Conservation (phyloP, 2,888 invertebrate species). For the Caenorhabditis sp. region DNA sequence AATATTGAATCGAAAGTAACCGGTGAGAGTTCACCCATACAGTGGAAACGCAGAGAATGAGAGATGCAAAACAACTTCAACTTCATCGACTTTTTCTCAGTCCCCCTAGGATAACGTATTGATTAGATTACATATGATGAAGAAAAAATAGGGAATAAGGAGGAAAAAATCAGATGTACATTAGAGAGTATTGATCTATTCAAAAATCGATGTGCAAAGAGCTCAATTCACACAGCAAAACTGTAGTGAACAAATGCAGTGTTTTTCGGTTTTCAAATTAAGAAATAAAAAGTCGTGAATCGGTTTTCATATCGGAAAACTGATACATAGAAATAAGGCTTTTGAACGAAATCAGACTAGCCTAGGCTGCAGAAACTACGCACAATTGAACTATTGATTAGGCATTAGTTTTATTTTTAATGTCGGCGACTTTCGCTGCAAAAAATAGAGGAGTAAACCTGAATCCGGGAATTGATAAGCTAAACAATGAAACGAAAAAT, state of each 20-base stretch:
- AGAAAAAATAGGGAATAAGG: not conserved
- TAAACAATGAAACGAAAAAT: not conserved
- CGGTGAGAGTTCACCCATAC: slow-evolving; percentile 1
- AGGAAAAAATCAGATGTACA: not conserved
- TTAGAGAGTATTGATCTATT: too few relatives aligned
- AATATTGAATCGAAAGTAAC: slow-evolving; percentile 23
- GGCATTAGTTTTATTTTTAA: slow-evolving; percentile 18
- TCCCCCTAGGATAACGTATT: slow-evolving; percentile 16
- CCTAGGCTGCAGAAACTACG: not conserved
- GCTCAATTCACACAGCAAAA: too few relatives aligned
- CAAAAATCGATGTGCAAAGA: too few relatives aligned
- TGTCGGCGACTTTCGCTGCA: not conserved
- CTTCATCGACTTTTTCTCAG: slow-evolving; percentile 23
- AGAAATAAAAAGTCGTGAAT: too few relatives aligned
- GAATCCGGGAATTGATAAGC: not conserved
- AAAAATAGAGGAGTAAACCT: not conserved
- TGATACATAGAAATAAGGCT: too few relatives aligned
- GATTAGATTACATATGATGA: not conserved
- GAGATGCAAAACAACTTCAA: slow-evolving; percentile 57
- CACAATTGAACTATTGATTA: slow-evolving; percentile 20
- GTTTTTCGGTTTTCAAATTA: too few relatives aligned
- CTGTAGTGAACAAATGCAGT: too few relatives aligned
- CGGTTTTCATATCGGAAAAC: too few relatives aligned
- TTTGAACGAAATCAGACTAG: not conserved
- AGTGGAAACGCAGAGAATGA: slow-evolving; percentile 31